Evolutionary conservation across 2,797 vertebrate genomes (phyloP), one percentile per base, ranked within the genome.

Genomic region (Tragopan temminckii): DNA sequence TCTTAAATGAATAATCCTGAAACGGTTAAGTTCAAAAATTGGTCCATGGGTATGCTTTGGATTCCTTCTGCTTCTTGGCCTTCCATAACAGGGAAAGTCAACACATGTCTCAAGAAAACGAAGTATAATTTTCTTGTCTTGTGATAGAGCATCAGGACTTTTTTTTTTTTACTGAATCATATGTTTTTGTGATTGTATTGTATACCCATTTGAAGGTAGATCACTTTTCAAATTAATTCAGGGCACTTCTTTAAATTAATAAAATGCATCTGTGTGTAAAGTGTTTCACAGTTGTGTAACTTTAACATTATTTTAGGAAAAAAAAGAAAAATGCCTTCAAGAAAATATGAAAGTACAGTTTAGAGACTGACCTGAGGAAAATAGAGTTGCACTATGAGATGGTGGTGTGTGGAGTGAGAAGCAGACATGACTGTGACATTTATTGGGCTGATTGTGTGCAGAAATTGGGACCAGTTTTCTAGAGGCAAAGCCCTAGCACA

Each of bases 191-290:
- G 21, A 45, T 33, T 78, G 33, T 46, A 5, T 61, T 67, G 9
- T 8, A 10, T 70, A 46, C 23, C 46, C 24, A 57, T 68, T 93
- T 66, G 72, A 93, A 85, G 52, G 27, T 38, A 82, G 43, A 5
- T 42, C 42, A 85, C 9, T 91, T 94, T 83, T 91, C 88, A 83
- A 40, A 57, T 58, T 87, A 94, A 59, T 25, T 70, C 38, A 48
- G 7, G 1, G 14, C 45, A 13, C 21, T 66, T 85, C 58, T 85
- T 93, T 52, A 58, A 91, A 76, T 79, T 19, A 64, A 63, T 48
- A 31, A 66, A 62, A 4, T 59, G 17, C 85, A 71, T 80, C n/a
- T 75, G 66, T 92, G 29, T 48, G 58, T 67, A n/a, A 91, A 88
- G 33, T 74, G 18, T 88, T 87, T 62, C 13, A 71, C 20, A 33